A percentile compares a stretch with the other conserved stretches of the same genome.
These are phyloP conservation scores for Dolichomitus sp. DNA, from an alignment of 2,888 invertebrate species.

Conservation along the genomic window DNA sequence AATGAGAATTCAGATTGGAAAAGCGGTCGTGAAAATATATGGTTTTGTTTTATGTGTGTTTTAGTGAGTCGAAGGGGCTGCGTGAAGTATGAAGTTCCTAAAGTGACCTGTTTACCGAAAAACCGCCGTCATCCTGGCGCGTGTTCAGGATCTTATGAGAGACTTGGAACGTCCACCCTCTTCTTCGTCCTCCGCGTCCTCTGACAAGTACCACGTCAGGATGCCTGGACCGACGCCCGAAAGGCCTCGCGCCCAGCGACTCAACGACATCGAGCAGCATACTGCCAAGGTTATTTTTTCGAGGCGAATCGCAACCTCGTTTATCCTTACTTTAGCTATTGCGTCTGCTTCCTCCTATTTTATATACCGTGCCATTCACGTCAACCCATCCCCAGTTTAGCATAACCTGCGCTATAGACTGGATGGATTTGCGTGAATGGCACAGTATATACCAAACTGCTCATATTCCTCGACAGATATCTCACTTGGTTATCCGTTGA, in stretches of 20 bases:
- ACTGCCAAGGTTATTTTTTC: constrained; percentile 78
- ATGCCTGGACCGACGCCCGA: constrained; percentile 84
- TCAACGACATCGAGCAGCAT: constrained; percentile 84
- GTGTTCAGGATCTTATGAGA: constrained; percentile 80
- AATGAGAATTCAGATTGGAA: neutral
- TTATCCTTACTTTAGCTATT: too few relatives aligned
- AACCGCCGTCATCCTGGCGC: constrained; percentile 79
- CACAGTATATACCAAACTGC: too few relatives aligned
- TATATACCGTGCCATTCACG: too few relatives aligned
- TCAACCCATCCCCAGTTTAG: too few relatives aligned
- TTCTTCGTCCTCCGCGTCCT: constrained; percentile 78
- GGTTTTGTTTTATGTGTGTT: constrained; percentile 4
- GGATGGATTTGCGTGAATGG: too few relatives aligned
- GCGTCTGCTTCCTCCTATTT: too few relatives aligned
- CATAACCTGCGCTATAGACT: too few relatives aligned
- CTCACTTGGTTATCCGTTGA: too few relatives aligned
- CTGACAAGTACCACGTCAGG: constrained; percentile 75
- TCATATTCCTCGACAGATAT: too few relatives aligned
- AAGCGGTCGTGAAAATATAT: neutral
- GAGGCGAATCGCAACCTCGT: too few relatives aligned
- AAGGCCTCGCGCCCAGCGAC: constrained; percentile 83
- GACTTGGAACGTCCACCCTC: constrained; percentile 79
- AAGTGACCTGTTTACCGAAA: constrained; percentile 40
- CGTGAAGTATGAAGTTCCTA: constrained; percentile 59
- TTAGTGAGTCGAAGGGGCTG: constrained; percentile 39